phyloP scores from a whole-genome alignment of 2,888 invertebrate species.

The Chelonus formosanus region DNA sequence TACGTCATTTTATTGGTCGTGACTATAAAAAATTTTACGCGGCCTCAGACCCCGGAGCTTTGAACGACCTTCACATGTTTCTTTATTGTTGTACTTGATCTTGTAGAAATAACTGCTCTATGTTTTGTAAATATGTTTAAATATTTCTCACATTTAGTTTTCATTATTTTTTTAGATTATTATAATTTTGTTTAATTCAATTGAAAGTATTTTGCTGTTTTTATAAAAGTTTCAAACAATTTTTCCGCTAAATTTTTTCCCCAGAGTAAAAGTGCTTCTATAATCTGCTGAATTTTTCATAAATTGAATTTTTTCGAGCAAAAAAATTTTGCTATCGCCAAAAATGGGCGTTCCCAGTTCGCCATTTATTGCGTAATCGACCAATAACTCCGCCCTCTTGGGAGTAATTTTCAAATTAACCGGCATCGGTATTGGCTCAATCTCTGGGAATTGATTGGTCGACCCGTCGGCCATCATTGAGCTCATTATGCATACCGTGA shows the following conservation, averaged over 20 bases:
- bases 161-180: no score
- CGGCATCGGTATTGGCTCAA: constrained; percentile 42
- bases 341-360: constrained; percentile 21
- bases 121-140: no score
- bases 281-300: no score
- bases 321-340: constrained; percentile 1
- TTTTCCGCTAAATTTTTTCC: not conserved
- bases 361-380: constrained; percentile 15
- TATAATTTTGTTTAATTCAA: no score
- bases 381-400: constrained; percentile 34
- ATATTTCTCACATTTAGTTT: no score
- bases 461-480: constrained; percentile 58
- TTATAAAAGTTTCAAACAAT: not conserved
- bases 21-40: constrained; percentile 65
- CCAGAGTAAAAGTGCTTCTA: no score
- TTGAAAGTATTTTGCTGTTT: not conserved
- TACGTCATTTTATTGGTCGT: constrained; percentile 64
- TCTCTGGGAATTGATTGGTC: constrained; percentile 56
- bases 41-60: constrained; percentile 47
- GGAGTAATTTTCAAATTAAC: constrained; percentile 37
- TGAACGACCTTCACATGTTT: constrained; percentile 39
- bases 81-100: no score
- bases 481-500: constrained; percentile 57
- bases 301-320: not conserved
- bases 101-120: no score